These are phyloP conservation scores for Pegoplata infirma DNA, from an alignment of 2,888 invertebrate species.

Conservation along the genomic window DNA sequence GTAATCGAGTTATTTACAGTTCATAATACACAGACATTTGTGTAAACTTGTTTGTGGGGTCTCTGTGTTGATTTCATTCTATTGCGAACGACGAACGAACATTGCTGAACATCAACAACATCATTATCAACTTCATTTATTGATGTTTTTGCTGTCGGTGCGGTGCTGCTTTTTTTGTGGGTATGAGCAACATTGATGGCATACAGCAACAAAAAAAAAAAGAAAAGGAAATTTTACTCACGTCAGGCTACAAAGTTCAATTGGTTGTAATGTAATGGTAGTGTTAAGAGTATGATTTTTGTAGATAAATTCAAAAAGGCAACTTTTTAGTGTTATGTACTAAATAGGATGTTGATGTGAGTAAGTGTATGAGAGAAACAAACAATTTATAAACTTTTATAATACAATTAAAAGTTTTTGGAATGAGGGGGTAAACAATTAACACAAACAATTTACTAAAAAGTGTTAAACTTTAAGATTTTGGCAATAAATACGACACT, in stretches of 20 bases:
- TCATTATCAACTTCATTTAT: conserved; percentile 41
- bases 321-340: background rate
- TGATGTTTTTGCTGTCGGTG: conserved; percentile 39
- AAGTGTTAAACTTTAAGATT: too few species aligned
- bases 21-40: conserved; percentile 65
- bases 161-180: conserved; percentile 29
- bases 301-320: background rate
- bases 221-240: conserved; percentile 22
- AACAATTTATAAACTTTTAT: background rate
- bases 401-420: too few species aligned
- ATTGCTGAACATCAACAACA: conserved; percentile 26
- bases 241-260: conserved; percentile 68
- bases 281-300: conserved; percentile 1
- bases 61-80: background rate
- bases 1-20: conserved; percentile 72
- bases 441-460: background rate
- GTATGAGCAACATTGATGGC: conserved; percentile 25
- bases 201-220: too few species aligned
- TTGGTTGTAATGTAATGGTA: conserved; percentile 74
- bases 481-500: too few species aligned
- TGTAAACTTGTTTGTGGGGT: conserved; percentile 17
- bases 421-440: too few species aligned
- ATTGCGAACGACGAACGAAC: too few species aligned
- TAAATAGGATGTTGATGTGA: background rate
- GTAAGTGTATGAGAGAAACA: background rate